Evolutionary conservation across 2,888 invertebrate genomes (phyloP).

Genomic region (Emmelina monodactyla): DNA sequence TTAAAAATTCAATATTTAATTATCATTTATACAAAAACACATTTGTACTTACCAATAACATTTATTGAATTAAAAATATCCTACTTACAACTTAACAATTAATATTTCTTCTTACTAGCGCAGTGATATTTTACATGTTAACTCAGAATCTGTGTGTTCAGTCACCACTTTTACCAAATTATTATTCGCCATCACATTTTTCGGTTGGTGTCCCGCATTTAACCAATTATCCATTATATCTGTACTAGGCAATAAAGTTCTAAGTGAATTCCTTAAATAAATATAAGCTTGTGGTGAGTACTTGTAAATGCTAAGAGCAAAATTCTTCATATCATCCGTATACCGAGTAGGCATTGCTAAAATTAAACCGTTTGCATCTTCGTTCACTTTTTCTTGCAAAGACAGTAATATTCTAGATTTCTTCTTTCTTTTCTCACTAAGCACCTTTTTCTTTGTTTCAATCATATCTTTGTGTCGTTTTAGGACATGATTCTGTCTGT

Average conservation of each 20-base stretch:
- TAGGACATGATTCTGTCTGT: conserved; percentile 38
- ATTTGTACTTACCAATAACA: too few species aligned
- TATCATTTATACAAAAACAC: too few species aligned
- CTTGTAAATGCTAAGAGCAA: conserved; percentile 51
- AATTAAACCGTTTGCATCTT: conserved; percentile 47
- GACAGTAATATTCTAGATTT: conserved; percentile 48
- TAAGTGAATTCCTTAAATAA: conserved; percentile 47
- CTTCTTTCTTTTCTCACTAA: conserved; percentile 47
- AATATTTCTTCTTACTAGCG: conserved; percentile 49
- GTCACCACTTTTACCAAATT: conserved; percentile 43
- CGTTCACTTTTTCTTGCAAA: conserved; percentile 51
- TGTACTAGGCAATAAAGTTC: conserved; percentile 51
- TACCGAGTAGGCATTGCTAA: conserved; percentile 53
- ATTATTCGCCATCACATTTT: conserved; percentile 32
- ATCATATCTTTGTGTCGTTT: conserved; percentile 37
- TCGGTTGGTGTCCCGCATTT: conserved; percentile 39
- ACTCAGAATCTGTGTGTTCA: conserved; percentile 45
- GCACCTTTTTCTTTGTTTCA: conserved; percentile 40
- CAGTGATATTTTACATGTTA: conserved; percentile 49
- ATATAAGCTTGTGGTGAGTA: conserved; percentile 57
- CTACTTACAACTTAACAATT: conserved; percentile 24
- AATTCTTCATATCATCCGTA: conserved; percentile 53
- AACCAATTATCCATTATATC: conserved; percentile 50
- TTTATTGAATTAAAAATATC: too few species aligned
- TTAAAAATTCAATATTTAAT: too few species aligned